Evolutionary conservation across 2,888 invertebrate genomes (phyloP).

Genomic region (Spilarctia lutea): DNA sequence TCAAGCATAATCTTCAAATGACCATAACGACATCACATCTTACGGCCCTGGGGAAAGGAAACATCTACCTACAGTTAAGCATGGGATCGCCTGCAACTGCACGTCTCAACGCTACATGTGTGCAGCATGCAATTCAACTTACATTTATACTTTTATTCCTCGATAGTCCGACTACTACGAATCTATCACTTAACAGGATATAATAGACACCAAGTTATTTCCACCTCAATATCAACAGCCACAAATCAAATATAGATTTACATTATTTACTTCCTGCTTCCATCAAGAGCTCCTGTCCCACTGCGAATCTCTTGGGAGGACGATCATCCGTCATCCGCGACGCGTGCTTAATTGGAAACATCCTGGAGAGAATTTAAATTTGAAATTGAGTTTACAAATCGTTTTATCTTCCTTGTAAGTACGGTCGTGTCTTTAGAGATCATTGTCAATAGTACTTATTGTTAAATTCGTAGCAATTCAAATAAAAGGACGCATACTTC

Average conservation of each 20-base stretch:
- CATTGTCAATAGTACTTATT: constrained; percentile 3
- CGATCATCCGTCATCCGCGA: constrained; percentile 73
- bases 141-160: not conserved
- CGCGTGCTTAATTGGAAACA: constrained; percentile 74
- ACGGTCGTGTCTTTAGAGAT: constrained; percentile 31
- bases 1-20: too few species aligned
- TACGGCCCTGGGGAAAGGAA: too few species aligned
- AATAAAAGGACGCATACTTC: not conserved
- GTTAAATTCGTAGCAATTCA: not conserved
- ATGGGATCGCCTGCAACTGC: too few species aligned
- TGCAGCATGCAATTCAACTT: too few species aligned
- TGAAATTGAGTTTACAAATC: constrained; percentile 61
- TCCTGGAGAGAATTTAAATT: constrained; percentile 71
- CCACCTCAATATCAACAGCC: not conserved
- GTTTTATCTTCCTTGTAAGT: constrained; percentile 42
- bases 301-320: constrained; percentile 49
- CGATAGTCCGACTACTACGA: not conserved
- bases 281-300: constrained; percentile 33
- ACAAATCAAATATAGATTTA: constrained; percentile 22
- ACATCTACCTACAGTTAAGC: too few species aligned
- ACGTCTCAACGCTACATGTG: too few species aligned
- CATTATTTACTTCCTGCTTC: constrained; percentile 30
- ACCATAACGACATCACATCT: too few species aligned
- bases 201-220: not conserved
- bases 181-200: not conserved